These are phyloP conservation scores for Microchrysa polita DNA, from an alignment of 2,888 invertebrate genomes.

Conservation along the genomic window DNA sequence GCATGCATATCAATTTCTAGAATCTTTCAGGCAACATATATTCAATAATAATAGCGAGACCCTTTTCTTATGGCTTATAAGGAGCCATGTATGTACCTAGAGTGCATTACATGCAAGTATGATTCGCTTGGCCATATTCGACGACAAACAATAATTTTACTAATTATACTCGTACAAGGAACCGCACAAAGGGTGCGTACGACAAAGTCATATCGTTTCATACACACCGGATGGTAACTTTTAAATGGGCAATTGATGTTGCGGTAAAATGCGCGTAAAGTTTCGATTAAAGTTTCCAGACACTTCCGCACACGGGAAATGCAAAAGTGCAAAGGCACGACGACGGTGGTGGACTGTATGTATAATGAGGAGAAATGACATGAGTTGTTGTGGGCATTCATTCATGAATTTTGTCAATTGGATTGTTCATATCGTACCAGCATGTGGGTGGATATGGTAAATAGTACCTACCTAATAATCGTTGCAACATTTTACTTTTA, in stretches of 20 bases:
- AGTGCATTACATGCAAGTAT: too few species aligned
- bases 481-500: too few species aligned
- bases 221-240: neutral
- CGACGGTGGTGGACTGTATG: neutral
- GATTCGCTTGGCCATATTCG: too few species aligned
- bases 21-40: constrained; percentile 8
- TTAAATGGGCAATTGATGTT: neutral
- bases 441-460: neutral
- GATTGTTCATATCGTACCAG: neutral
- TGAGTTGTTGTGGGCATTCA: neutral
- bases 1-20: constrained; percentile 14
- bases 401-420: too few species aligned
- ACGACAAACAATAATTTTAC: constrained; percentile 9
- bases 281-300: constrained; percentile 21
- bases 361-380: neutral
- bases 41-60: constrained; percentile 1
- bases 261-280: neutral
- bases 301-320: constrained; percentile 33
- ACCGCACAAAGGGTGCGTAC: constrained; percentile 3
- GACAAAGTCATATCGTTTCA: neutral
- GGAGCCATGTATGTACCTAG: neutral
- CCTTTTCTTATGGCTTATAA: neutral
- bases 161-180: constrained; percentile 14
- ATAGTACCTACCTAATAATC: too few species aligned
- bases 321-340: neutral